Evolutionary conservation across 1,140 invertebrate species (phyloP).

Genomic region (Drosophila albomicans): DNA sequence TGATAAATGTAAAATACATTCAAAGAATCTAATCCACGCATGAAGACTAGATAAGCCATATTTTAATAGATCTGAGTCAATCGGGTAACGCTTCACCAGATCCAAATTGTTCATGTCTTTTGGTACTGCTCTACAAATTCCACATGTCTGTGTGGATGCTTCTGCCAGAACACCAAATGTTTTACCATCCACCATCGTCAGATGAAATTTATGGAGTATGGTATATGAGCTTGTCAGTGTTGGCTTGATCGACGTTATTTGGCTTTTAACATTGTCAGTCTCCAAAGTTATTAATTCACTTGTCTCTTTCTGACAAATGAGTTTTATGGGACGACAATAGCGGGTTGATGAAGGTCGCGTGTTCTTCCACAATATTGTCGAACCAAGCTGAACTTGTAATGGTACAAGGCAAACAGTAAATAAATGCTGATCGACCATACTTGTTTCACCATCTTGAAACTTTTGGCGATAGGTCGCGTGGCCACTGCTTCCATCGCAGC

Average conservation of each 20-base stretch:
- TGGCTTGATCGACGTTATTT: conserved; percentile 26
- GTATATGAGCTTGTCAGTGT: conserved; percentile 9
- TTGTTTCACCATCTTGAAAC: background rate
- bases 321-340: conserved; percentile 27
- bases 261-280: conserved; percentile 13
- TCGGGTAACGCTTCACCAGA: background rate
- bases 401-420: conserved; percentile 39
- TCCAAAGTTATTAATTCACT: conserved; percentile 14
- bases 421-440: conserved; percentile 29
- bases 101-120: conserved; percentile 15
- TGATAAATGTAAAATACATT: conserved; percentile 8
- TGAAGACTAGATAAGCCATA: conserved; percentile 14
- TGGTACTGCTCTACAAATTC: conserved; percentile 24
- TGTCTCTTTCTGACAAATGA: conserved; percentile 28
- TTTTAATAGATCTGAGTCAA: conserved; percentile 1
- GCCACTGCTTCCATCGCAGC: conserved; percentile 45
- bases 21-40: conserved; percentile 22
- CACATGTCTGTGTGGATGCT: conserved; percentile 23
- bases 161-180: conserved; percentile 21
- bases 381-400: conserved; percentile 35
- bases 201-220: conserved; percentile 9
- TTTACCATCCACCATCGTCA: conserved; percentile 21
- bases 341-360: conserved; percentile 30
- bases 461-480: conserved; percentile 34
- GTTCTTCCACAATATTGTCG: conserved; percentile 32